Evolutionary conservation across 2,888 invertebrate genomes (phyloP), one percentile per base, ranked within the genome.

Genomic region (Gastrophysa polygoni): DNA sequence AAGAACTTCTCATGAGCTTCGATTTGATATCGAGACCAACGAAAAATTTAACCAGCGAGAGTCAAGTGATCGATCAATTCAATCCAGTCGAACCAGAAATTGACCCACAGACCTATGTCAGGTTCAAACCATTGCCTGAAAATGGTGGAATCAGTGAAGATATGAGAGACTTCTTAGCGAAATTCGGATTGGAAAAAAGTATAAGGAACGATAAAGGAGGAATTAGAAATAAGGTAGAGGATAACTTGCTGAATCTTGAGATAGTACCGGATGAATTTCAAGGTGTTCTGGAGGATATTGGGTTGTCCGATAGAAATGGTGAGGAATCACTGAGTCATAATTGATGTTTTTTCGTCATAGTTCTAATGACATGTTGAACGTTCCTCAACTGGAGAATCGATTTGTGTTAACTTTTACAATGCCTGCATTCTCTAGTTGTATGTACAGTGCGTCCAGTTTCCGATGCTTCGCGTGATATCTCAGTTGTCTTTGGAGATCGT

Each of bases 1-100:
- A 81, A 72, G 78, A 82, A 54, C 67, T 85, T 44, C 66, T 85
- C 10, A 80, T 82, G 74, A 81, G 76, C 55, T 82, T 84, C 68
- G 85, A 85, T 11, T 73, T 84, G 47, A 71, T 82, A 43, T 75
- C 77, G 10, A 71, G 78, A 68, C 73, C 76, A 8, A 75, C 77
- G 54, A 34, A 16, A n/a, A 54, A 49, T 34, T 52, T 63, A 32
- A 14, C 20, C 28, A 20, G 49, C 14, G 48, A 14, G 1, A 59
- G 52, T 48, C 38, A 51, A 44, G 54, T 58, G 29, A 17, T 28
- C 3, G 63, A 66, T n/a, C 54, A 54, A 8, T 75, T 61, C 61
- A 67, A 73, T 38, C 76, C 77, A 1, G 74, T 74, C 48, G 71
- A 69, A 62, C 73, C 78, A 1, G 75, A 79, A 64, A 73, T 77